Conservation (phyloP, 2,888 invertebrate genomes). For the Protodeltote pygarga region DNA sequence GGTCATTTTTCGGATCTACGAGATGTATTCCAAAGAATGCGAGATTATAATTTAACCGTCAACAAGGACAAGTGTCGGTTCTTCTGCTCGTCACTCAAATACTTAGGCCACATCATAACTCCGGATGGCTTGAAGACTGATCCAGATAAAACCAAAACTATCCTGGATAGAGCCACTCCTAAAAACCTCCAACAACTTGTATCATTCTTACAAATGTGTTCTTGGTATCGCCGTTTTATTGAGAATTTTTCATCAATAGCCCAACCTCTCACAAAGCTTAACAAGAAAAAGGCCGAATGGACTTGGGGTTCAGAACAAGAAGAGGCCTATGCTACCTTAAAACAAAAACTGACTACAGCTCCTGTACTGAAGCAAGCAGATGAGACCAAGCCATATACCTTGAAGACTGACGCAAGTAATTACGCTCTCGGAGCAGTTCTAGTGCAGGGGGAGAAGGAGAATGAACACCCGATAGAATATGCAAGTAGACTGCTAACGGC, state of each 20-base stretch:
- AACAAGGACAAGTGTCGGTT: constrained; percentile 19
- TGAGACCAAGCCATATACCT: neutral
- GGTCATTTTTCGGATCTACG: constrained; percentile 1
- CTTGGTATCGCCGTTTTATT: constrained; percentile 47
- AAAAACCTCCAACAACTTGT: constrained; percentile 13
- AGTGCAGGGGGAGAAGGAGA: constrained; percentile 18
- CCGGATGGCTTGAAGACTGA: constrained; percentile 27
- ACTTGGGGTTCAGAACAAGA: constrained; percentile 22
- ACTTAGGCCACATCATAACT: constrained; percentile 36
- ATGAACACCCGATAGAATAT: constrained; percentile 31
- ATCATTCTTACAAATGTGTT: constrained; percentile 27
- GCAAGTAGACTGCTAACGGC: constrained; percentile 15
- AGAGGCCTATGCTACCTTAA: constrained; percentile 14
- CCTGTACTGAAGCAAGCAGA: constrained; percentile 25
- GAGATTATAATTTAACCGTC: neutral
- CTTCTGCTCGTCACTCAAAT: constrained; percentile 17
- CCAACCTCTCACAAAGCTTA: constrained; percentile 26
- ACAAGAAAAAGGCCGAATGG: constrained; percentile 29
- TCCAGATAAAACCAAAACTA: constrained; percentile 32
- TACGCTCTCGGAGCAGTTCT: constrained; percentile 25
- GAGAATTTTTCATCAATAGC: constrained; percentile 33
- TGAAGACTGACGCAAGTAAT: constrained; percentile 17
- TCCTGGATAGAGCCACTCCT: constrained; percentile 16
- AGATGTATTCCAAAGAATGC: neutral
- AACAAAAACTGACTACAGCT: constrained; percentile 2